phyloP scores from a whole-genome alignment of 2,797 vertebrate species.

The Coluber constrictor region DNA sequence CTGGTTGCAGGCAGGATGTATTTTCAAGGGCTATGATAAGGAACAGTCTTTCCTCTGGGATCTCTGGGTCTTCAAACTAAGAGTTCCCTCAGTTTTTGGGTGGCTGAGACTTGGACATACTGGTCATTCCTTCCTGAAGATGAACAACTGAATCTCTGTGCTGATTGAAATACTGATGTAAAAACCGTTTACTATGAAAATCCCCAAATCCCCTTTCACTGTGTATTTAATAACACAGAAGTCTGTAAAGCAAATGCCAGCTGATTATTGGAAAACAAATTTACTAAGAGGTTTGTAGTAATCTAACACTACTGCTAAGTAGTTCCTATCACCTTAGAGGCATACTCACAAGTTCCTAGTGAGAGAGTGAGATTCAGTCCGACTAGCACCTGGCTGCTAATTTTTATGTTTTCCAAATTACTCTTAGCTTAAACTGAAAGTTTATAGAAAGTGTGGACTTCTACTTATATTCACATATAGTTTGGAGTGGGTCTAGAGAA shows the following conservation, averaged over 20 bases:
- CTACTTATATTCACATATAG: not conserved
- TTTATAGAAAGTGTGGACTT: not conserved
- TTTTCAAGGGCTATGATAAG: conserved; percentile 4
- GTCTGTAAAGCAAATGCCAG: conserved; percentile 63
- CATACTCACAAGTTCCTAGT: conserved; percentile 21
- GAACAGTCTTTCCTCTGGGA: not conserved
- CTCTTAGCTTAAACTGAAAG: not conserved
- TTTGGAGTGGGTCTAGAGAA: not conserved
- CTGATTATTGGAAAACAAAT: conserved; percentile 65
- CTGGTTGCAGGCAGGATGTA: conserved; percentile 25
- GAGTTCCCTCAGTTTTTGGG: not conserved
- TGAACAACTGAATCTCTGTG: not conserved
- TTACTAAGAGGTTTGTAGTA: conserved; percentile 52
- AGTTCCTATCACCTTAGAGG: conserved; percentile 42
- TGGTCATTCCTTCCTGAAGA: accelerated
- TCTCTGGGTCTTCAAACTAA: not conserved
- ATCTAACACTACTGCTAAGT: conserved; percentile 47
- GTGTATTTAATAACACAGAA: conserved; percentile 59
- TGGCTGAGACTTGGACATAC: not conserved
- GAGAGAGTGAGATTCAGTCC: not conserved
- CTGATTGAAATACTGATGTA: conserved; percentile 6
- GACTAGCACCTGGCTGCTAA: not conserved
- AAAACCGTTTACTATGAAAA: conserved; percentile 38
- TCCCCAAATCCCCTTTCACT: conserved; percentile 55
- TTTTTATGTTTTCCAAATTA: not conserved